These are phyloP conservation scores for Nylanderia fulva DNA, from an alignment of 1,140 invertebrate species.

Conservation along the genomic window DNA sequence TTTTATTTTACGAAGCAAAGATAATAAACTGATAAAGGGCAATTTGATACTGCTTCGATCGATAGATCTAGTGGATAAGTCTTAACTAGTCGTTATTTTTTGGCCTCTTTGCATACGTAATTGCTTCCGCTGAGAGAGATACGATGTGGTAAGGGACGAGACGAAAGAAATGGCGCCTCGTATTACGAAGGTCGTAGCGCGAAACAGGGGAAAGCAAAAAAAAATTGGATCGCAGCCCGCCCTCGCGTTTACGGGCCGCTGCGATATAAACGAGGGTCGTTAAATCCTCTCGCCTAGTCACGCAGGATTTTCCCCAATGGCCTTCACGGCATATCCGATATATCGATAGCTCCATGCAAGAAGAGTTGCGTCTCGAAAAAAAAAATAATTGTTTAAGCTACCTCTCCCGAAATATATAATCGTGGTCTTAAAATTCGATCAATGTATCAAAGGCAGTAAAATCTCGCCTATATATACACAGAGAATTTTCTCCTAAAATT, in stretches of 20 bases:
- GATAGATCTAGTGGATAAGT: slow-evolving; percentile 67
- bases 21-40: slow-evolving; percentile 58
- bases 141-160: slow-evolving; percentile 64
- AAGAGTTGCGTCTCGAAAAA: slow-evolving; percentile 7
- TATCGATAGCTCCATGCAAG: slow-evolving; percentile 31
- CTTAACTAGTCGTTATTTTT: slow-evolving; percentile 74
- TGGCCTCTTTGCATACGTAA: slow-evolving; percentile 76
- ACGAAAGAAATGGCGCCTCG: slow-evolving; percentile 69
- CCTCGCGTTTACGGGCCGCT: slow-evolving; percentile 59
- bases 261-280: slow-evolving; percentile 72
- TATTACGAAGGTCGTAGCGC: slow-evolving; percentile 65
- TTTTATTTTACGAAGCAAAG: neutral
- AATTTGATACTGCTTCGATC: slow-evolving; percentile 42
- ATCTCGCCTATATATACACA: too few species aligned
- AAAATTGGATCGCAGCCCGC: slow-evolving; percentile 72
- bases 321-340: slow-evolving; percentile 34
- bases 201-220: slow-evolving; percentile 55
- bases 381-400: slow-evolving; percentile 21
- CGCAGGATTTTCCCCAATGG: slow-evolving; percentile 71
- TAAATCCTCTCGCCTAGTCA: slow-evolving; percentile 74
- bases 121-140: slow-evolving; percentile 68
- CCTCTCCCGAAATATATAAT: neutral
- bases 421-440: neutral
- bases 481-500: too few species aligned
- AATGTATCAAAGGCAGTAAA: too few species aligned